Percentiles rank a stretch among this genome's conserved stretches.
Evolutionary conservation across 1,140 invertebrate genomes (phyloP).

Genomic region (Tetraneura akinire): DNA sequence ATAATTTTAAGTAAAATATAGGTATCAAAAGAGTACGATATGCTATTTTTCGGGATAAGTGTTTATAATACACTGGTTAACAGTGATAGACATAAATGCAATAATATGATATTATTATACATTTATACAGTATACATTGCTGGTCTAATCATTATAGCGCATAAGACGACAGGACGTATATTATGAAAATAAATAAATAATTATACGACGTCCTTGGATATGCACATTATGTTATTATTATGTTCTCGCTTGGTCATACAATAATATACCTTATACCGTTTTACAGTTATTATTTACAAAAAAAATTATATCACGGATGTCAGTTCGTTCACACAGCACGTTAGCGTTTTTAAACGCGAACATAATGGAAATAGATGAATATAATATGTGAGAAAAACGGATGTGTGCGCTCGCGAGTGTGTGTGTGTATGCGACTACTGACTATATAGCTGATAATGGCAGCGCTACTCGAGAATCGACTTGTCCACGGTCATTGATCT

Average conservation of each 20-base stretch:
- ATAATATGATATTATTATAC: no score
- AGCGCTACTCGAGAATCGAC: not conserved
- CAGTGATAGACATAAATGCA: no score
- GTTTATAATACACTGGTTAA: no score
- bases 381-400: conserved; percentile 51
- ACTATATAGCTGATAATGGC: conserved; percentile 24
- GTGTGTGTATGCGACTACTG: conserved; percentile 25
- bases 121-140: no score
- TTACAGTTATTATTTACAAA: conserved; percentile 31
- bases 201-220: conserved; percentile 4
- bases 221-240: not conserved
- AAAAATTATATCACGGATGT: conserved; percentile 41
- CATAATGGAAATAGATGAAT: conserved; percentile 46
- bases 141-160: no score
- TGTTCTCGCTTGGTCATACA: conserved; percentile 8
- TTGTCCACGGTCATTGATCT: conserved; percentile 40
- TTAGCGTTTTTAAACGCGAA: conserved; percentile 38
- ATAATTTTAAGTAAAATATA: no score
- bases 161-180: no score
- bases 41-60: no score
- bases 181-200: no score
- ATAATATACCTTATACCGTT: not conserved
- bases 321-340: conserved; percentile 40
- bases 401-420: not conserved
- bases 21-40: no score